Base-by-base conservation (phyloP, 2,888 invertebrate genomes). In the Eurytoma adleriae region DNA sequence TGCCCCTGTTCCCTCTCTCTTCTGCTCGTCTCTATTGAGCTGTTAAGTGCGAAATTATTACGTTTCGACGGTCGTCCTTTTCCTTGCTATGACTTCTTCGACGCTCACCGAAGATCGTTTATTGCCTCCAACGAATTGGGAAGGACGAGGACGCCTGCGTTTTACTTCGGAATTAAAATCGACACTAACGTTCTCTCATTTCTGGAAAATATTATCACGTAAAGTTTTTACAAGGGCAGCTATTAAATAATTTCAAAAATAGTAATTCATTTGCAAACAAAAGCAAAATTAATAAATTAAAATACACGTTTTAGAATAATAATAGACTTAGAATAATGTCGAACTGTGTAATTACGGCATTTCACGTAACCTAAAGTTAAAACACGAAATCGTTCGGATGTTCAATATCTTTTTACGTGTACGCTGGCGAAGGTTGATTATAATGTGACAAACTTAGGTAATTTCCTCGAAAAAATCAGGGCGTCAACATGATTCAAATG, bases 1-100 rank as follows among this genome's bases (percentile, higher is more conserved):
- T 30, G 54, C 64, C 72, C 67, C 67, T 72, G 67, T 14, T 57
- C 67, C 30, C 27, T 18, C 24, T 61, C 40, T 16, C 24, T n/a
- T 27, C 10, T 7, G 48, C 68, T 24, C 48, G n/a, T 24, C 62
- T 78, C 83, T 80, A 83, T 82, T 82, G 83, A 83, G 82, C 83
- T 68, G 76, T 83, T 82, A 83, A 82, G 74, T 82, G 79, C 82
- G 71, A 80, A 83, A 80, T 83, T 83, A 83, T 82, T 82, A 77
- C 79, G 76, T 57, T 40, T 62, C 79, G 30, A 71, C 76, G 76
- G 54, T 70, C 70, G 80, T 79, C 72, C 78, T 82, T 80, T 78
- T 78, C 78, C 71, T 54, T 66, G 62, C 67, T 50, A 5, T 70
- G 73, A 67, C 77, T 66, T 73, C 62, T 61, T 64, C 67, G 67